Base-by-base conservation (phyloP, 2,113 vertebrate genomes). In the Desmodus rotundus region DNA sequence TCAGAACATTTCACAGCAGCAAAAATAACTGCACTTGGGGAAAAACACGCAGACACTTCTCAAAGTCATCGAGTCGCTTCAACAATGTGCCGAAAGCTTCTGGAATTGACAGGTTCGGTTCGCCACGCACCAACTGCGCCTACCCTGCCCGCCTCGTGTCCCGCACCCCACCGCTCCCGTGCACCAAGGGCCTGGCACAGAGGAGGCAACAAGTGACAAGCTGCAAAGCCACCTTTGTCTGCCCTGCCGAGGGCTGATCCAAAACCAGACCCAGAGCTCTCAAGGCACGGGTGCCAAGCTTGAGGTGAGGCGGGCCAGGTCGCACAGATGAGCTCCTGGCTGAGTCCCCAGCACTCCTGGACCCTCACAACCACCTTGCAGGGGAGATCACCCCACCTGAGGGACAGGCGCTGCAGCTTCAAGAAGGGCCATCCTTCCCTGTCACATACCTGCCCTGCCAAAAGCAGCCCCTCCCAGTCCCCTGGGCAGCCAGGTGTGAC, bases 11-110 rank as follows among this genome's bases (percentile, higher is more conserved):
- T 98, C 97, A 97, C 97, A 97, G 97, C 86, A 38, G 97, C 97
- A 98, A 98, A 98, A 98, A 98, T 98, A 98, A 97, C 97, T 97
- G 95, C 97, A 96, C 97, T 97, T 97, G 96, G 97, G 97, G 97
- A 90, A 97, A 98, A 98, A 96, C 97, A 97, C 7, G 93, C 96
- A 97, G 97, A 97, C 96, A 89, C 96, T 97, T 98, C 96, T 97
- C 96, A 90, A 89, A 97, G 97, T 89, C 96, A 97, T 95, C 95
- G 87, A 93, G 96, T 91, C 84, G 41, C 97, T 97, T 93, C 96
- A 83, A 80, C 94, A 76, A 52, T 67, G 96, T 96, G 97, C 96
- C 97, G 96, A 87, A 88, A 91, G 97, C 96, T 97, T 91, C 97
- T 97, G 96, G 91, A 97, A 93, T 94, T 97, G 97, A 97, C 97